These are phyloP conservation scores for Chorisops tibialis DNA, from an alignment of 2,888 invertebrate genomes.

Conservation along the genomic window DNA sequence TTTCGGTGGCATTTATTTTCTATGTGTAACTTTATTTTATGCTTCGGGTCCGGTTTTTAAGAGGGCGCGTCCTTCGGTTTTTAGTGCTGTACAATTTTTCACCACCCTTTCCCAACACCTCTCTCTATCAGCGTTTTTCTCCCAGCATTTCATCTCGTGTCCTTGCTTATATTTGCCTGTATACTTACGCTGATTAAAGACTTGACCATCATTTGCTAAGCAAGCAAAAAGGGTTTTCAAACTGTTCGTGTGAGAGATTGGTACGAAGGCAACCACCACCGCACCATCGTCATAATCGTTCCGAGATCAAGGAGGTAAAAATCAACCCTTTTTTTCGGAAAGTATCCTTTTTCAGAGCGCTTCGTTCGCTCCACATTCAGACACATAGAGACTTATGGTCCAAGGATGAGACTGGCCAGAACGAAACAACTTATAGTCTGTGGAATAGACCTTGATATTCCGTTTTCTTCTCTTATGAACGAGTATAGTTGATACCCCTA, in stretches of 20 bases:
- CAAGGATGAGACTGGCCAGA: too few species aligned
- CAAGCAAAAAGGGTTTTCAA: constrained; percentile 21
- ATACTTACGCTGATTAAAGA: constrained; percentile 32
- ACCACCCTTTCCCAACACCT: background rate
- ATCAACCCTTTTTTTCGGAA: constrained; percentile 18
- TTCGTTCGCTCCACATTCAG: too few species aligned
- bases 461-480: too few species aligned
- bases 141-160: background rate
- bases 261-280: background rate
- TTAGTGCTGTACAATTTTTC: background rate
- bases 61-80: background rate
- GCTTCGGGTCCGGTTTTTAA: background rate
- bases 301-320: constrained; percentile 19
- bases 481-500: too few species aligned
- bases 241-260: background rate
- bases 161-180: constrained; percentile 8
- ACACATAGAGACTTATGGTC: too few species aligned
- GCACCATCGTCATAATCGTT: background rate
- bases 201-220: constrained; percentile 32
- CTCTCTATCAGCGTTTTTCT: background rate
- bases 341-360: constrained; percentile 17
- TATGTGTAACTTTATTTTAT: constrained; percentile 21
- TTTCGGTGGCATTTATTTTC: constrained; percentile 5
- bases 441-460: too few species aligned
- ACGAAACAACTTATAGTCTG: too few species aligned